Base-by-base conservation (phyloP, 2,113 vertebrate genomes). In the Sinocyclocheilus anophthalmus region DNA sequence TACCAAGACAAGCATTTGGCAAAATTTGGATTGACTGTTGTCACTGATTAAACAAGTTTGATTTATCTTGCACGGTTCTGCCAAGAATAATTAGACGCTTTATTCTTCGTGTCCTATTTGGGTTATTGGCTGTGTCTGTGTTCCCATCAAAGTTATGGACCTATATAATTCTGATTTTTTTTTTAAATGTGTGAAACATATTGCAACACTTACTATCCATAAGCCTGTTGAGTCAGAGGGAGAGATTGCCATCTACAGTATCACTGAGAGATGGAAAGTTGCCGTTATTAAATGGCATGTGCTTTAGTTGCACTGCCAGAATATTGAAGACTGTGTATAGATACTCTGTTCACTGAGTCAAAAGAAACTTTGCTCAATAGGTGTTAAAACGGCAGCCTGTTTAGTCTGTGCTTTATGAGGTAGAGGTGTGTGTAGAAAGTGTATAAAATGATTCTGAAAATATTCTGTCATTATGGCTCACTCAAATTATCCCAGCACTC, bases 211-310 rank as follows among this genome's bases (percentile, higher is more conserved):
- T 72, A 55, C 6, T 55, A 22, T 57, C 33, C 30, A 16, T 20
- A 39, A 76, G 24, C 26, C 3, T n/a, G 50, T 79, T 39, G 45
- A 24, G 72, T 50, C 57, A 76, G 92, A 93, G 93, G 91, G 80
- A 73, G 88, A 94, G 90, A 93, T 94, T 94, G 94, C 89, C 93
- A 94, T 93, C 94, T 95, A 93, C 93, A 94, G 93, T 94, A 93
- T 70, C 11, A 30, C 33, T 16, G 89, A 91, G 86, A 88, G 75
- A 76, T 80, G 88, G 82, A 77, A 87, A 88, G 69, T 79, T 53
- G n/a, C 33, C 3, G 61, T 79, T 72, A 75, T 37, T 85, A 48
- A 12, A 83, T 14, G 12, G 26, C 76, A 73, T 1, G 37, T 16
- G 10, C 67, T 81, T 67, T 30, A 59, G 20, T 33, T 79, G 33